Evolutionary conservation across 2,797 vertebrate species (phyloP), one percentile per base, ranked within the genome.

Genomic region (Acanthopagrus latus): DNA sequence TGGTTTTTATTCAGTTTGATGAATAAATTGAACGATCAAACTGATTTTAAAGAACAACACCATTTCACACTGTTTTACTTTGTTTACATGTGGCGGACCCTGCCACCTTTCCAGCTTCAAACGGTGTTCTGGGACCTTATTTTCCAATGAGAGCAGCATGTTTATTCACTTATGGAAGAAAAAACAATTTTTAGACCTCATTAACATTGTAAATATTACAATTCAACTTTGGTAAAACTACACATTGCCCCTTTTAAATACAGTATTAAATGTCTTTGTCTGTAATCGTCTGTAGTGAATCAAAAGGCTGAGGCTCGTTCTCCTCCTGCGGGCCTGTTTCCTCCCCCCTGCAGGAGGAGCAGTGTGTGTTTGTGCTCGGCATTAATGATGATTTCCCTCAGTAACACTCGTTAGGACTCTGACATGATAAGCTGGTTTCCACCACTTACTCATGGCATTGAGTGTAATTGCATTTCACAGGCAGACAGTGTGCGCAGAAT

Each of bases 401-500:
- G 86, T 90, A 59, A 59, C 85, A 79, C 90, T 93, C 85, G 90
- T 94, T 94, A 93, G 80, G 81, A 87, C 91, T 83, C 83, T 68
- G 83, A 92, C 92, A 91, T 87, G 92, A 90, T 88, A 88, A 91
- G 88, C 85, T 66, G 79, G 78, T 88, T 87, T 86, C 82, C 88
- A 75, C 80, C 83, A 88, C 89, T 93, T 89, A 92, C 88, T 93
- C 88, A 54, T 89, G 88, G 74, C 89, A 64, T 69, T 75, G 86
- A 85, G 81, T 74, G 83, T 92, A 92, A 92, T 93, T 93, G 89
- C 85, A 76, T 94, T 93, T 91, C 87, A 85, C 71, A 81, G 89
- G 52, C 78, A 50, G 85, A 64, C 76, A 64, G 76, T 74, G 84
- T 79, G 83, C 52, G 50, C 73, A 56, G 86, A 89, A 87, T 88